phyloP scores from a whole-genome alignment of 2,113 vertebrate genomes.

The Anser brachyrhynchus region DNA sequence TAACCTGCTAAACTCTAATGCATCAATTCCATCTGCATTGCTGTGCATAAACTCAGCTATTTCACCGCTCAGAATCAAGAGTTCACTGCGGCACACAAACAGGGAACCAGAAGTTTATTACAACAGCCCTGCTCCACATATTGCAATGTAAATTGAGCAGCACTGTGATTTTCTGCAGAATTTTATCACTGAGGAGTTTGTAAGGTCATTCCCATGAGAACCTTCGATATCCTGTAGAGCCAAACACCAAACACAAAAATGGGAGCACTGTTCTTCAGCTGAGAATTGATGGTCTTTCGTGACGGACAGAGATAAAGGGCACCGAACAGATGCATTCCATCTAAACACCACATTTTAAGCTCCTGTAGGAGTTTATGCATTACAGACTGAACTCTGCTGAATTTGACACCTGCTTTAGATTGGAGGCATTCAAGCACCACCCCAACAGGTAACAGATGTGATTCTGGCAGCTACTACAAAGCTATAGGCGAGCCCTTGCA shows the following conservation, averaged over 20 bases:
- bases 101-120: background rate
- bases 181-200: background rate
- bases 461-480: constrained; percentile 6
- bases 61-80: background rate
- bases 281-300: background rate
- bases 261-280: background rate
- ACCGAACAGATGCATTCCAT: background rate
- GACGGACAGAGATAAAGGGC: background rate
- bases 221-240: background rate
- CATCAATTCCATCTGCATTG: constrained; percentile 17
- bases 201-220: background rate
- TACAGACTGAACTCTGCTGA: background rate
- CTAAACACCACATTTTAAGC: background rate
- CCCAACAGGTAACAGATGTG: constrained; percentile 30
- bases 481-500: background rate
- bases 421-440: background rate
- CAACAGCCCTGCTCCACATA: background rate
- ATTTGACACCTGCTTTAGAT: background rate
- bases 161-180: background rate
- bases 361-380: background rate
- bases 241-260: background rate
- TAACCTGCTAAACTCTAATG: constrained; percentile 52
- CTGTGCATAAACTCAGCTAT: background rate
- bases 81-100: background rate
- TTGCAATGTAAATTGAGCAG: background rate